Percentiles rank a stretch among this genome's conserved stretches.
Conservation (phyloP, 2,797 vertebrate genomes). For the Typhlichthys subterraneus region DNA sequence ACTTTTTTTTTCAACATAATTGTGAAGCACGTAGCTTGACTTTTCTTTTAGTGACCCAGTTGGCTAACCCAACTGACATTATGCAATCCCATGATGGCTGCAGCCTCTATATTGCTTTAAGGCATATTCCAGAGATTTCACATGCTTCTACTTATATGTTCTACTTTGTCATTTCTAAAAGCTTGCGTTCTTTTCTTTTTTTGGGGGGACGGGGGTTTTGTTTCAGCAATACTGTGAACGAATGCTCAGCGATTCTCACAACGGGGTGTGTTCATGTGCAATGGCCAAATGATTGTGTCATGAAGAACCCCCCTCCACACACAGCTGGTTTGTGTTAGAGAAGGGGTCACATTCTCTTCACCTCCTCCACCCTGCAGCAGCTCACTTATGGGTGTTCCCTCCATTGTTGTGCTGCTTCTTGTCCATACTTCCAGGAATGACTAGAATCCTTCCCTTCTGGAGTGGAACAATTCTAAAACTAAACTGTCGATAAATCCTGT, state of each 20-base stretch:
- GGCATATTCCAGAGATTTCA: slow-evolving; percentile 61
- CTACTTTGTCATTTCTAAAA: slow-evolving; percentile 44
- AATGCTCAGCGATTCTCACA: slow-evolving; percentile 28
- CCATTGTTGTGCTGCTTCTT: slow-evolving; percentile 73
- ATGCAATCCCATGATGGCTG: slow-evolving; percentile 31
- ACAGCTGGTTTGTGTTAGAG: slow-evolving; percentile 79
- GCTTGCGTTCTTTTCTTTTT: slow-evolving; percentile 9
- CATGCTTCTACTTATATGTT: slow-evolving; percentile 33
- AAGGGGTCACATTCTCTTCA: slow-evolving; percentile 71
- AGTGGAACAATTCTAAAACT: slow-evolving; percentile 43
- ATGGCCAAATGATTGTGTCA: slow-evolving; percentile 66
- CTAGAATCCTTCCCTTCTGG: slow-evolving; percentile 56
- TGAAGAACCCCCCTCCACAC: slow-evolving; percentile 27
- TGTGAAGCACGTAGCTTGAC: slow-evolving; percentile 10
- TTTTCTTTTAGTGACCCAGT: slow-evolving; percentile 58
- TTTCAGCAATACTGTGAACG: slow-evolving; percentile 17
- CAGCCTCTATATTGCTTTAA: slow-evolving; percentile 41
- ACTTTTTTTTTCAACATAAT: no score
- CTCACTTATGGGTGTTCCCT: slow-evolving; percentile 77
- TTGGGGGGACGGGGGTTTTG: background rate
- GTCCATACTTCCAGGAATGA: slow-evolving; percentile 71
- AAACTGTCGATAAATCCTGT: slow-evolving; percentile 19
- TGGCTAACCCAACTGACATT: slow-evolving; percentile 53
- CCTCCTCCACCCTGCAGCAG: slow-evolving; percentile 77
- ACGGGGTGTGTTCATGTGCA: slow-evolving; percentile 46